phyloP scores from a whole-genome alignment of 2,113 vertebrate species.

The Bos javanicus region DNA sequence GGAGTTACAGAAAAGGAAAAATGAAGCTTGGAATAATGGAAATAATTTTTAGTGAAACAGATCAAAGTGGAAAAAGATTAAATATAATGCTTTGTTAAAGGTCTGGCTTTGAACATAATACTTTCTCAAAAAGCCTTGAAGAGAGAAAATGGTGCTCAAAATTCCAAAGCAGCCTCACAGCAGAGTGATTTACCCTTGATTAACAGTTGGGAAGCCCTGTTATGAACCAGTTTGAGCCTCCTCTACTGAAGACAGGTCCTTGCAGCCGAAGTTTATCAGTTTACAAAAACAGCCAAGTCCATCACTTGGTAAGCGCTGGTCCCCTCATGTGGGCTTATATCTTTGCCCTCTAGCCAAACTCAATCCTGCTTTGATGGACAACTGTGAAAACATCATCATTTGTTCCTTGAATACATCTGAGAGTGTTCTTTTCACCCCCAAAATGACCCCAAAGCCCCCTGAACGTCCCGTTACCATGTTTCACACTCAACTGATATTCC shows the following conservation, averaged over 20 bases:
- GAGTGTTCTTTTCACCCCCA: not conserved
- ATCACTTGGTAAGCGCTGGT: not conserved
- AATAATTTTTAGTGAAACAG: slow-evolving; percentile 54
- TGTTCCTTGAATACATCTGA: not conserved
- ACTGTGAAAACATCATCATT: not conserved
- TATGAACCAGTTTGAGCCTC: not conserved
- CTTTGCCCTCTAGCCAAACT: not conserved
- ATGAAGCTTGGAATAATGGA: slow-evolving; percentile 46
- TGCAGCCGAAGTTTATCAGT: not conserved
- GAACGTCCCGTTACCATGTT: not conserved
- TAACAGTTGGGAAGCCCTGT: not conserved
- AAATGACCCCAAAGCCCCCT: not conserved
- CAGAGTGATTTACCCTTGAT: not conserved
- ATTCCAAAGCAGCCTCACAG: not conserved
- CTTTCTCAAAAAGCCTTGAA: not conserved
- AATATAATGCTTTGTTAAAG: slow-evolving; percentile 15
- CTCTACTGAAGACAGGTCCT: not conserved
- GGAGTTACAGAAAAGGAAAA: slow-evolving; percentile 23
- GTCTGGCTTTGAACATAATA: not conserved
- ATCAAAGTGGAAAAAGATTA: slow-evolving; percentile 50
- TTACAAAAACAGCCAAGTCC: not conserved
- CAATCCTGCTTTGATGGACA: not conserved
- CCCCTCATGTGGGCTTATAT: not conserved
- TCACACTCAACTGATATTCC: not conserved
- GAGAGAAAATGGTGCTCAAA: slow-evolving; percentile 14